Evolutionary conservation across 2,888 invertebrate genomes (phyloP), one percentile per base, ranked within the genome.

Genomic region (Theretra japonica): DNA sequence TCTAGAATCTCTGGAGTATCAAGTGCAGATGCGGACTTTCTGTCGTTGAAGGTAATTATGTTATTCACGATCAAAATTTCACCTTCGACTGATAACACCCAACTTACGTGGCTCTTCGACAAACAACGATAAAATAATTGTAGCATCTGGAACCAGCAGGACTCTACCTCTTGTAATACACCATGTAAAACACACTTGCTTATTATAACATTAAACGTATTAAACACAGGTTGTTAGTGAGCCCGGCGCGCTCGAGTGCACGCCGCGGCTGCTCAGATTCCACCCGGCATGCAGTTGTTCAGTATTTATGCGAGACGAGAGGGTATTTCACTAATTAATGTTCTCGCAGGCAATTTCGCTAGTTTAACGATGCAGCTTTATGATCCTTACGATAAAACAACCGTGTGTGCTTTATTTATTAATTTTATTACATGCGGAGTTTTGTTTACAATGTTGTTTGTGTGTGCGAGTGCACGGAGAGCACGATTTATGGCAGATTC

Each of bases 271-370:
- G 23, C 65, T 65, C 41, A 48, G 65, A 65, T 65, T 65, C 7
- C 48, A 65, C 4, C 53, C 53, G 60, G 60, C 41, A 23, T 65
- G 65, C 65, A 65, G 65, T 65, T 65, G 41, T 48, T 65, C 41
- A 48, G 41, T 65, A 23, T 65, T 65, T 65, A 65, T 65, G 65
- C 48, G 65, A 60, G 30, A 30, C 33, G 60, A 48, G 65, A 65
- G 53, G 50, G 41, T 21, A 65, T 65, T 65, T 15, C 65, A 41
- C n/a, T 65, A 65, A 65, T 65, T 41, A 65, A 65, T 65, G 53
- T 53, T 21, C 65, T 65, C 23, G 48, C 65, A 65, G 25, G 25
- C 58, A 17, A 11, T 65, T 65, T 25, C 48, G 65, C 23, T 65
- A 48, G 5, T 41, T 48, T 41, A 41, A 65, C 41, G 48, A 23